Base-by-base conservation (phyloP, 1,140 invertebrate genomes). In the Holcopasites calliopsidis region DNA sequence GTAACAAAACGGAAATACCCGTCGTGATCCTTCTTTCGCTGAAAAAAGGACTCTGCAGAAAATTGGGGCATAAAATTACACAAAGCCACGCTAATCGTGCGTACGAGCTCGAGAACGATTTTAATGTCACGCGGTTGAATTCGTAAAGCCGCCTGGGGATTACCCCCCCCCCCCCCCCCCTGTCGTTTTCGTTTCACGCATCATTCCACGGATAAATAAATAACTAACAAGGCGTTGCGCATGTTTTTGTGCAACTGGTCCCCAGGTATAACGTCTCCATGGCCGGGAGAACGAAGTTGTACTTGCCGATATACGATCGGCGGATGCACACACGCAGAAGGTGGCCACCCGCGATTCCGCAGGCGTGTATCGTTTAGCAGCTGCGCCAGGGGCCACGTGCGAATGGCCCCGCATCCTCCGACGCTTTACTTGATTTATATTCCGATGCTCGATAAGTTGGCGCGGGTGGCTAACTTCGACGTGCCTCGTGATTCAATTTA, bases 301-400 rank as follows among this genome's bases (percentile, higher is more conserved):
- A 88, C 84, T 86, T 84, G 88, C 85, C 89, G 87, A 90, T 90
- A 89, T 89, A 89, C 87, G 89, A 91, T 91, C 89, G 87, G 82
- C 70, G 61, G 86, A 87, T 84, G 82, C n/a, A n/a, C 80, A 80
- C 85, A 84, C 83, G 87, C 80, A 79, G 72, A 83, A 87, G 81
- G 76, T 86, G 85, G 85, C 90, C 90, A 91, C 90, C 90, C 90
- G 89, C 89, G 84, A 90, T 88, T 88, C 82, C 58, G 58, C 66
- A 69, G 57, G 52, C 78, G 52, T 81, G 77, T 82, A 84, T 85
- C 79, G 70, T 84, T 87, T 84, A 83, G 83, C 84, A 75, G 81
- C 84, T 82, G 71, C 77, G 79, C 79, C 84, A 70, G 70, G 71
- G 70, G 84, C 86, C 55, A 50, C 44, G 64, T 23, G 44, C 47